phyloP scores from a whole-genome alignment of 1,140 invertebrate species.

The Dendroctonus valens region DNA sequence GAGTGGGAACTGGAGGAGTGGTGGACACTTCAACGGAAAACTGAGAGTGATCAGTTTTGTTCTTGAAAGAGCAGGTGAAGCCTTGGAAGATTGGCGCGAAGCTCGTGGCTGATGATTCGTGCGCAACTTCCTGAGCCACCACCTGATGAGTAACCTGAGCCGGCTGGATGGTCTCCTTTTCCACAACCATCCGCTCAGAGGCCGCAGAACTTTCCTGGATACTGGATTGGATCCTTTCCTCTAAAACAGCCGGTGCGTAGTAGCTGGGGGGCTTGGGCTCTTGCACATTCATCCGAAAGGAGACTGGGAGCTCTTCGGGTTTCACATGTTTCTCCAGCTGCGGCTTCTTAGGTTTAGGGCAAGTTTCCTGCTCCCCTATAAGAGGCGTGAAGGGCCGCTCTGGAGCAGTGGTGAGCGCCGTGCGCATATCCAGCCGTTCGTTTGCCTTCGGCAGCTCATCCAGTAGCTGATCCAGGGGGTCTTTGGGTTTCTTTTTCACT shows the following conservation, averaged over 20 bases:
- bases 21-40: slow-evolving; percentile 42
- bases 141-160: slow-evolving; percentile 24
- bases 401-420: slow-evolving; percentile 55
- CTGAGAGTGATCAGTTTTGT: slow-evolving; percentile 40
- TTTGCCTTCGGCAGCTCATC: slow-evolving; percentile 53
- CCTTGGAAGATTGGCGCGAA: slow-evolving; percentile 41
- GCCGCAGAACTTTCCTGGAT: slow-evolving; percentile 31
- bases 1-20: slow-evolving; percentile 37
- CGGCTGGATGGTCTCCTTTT: slow-evolving; percentile 33
- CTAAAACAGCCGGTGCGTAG: slow-evolving; percentile 28
- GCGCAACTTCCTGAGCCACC: slow-evolving; percentile 23
- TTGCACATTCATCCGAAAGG: slow-evolving; percentile 35
- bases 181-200: slow-evolving; percentile 23
- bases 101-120: slow-evolving; percentile 4
- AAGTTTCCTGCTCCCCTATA: slow-evolving; percentile 23
- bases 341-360: slow-evolving; percentile 13
- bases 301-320: slow-evolving; percentile 36
- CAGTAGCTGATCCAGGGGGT: slow-evolving; percentile 42
- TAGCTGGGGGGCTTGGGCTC: slow-evolving; percentile 37
- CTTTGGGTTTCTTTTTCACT: slow-evolving; percentile 42
- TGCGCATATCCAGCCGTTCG: slow-evolving; percentile 48
- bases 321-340: slow-evolving; percentile 36
- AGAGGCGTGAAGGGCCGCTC: slow-evolving; percentile 46
- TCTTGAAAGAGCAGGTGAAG: slow-evolving; percentile 42
- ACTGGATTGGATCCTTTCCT: slow-evolving; percentile 26